Conservation (phyloP, 2,888 invertebrate species). For the Cryptosula pallasiana region DNA sequence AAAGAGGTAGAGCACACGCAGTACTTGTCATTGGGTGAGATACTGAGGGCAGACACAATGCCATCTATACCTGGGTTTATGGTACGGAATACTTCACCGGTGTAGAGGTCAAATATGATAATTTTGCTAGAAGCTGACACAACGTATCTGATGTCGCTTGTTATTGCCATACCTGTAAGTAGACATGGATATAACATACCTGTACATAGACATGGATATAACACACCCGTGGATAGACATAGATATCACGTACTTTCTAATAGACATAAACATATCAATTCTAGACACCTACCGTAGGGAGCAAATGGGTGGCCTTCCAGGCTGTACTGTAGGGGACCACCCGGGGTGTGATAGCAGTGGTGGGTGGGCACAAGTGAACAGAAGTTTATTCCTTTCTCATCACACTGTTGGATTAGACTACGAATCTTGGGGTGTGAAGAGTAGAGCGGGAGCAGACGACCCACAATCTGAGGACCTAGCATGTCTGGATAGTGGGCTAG, state of each 20-base stretch:
- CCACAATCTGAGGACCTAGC: slow-evolving; percentile 89
- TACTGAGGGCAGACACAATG: slow-evolving; percentile 86
- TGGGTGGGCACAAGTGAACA: slow-evolving; percentile 87
- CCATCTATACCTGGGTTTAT: slow-evolving; percentile 78
- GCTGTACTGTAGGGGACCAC: slow-evolving; percentile 95
- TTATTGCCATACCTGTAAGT: slow-evolving; percentile 39
- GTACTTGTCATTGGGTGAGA: slow-evolving; percentile 92
- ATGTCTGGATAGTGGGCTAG: slow-evolving; percentile 86
- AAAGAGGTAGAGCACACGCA: slow-evolving; percentile 93
- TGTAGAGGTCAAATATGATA: slow-evolving; percentile 93
- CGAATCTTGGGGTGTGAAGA: slow-evolving; percentile 75
- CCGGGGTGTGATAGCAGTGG: slow-evolving; percentile 96
- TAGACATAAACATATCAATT: no score
- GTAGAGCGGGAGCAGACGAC: slow-evolving; percentile 87
- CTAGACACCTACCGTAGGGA: slow-evolving; percentile 45
- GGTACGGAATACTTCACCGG: slow-evolving; percentile 88
- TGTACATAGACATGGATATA: no score
- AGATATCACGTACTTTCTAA: no score
- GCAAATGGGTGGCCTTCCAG: slow-evolving; percentile 97
- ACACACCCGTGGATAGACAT: no score
- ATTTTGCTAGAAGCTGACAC: slow-evolving; percentile 94
- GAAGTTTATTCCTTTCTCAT: slow-evolving; percentile 77
- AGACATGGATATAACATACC: background rate
- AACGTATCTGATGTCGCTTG: slow-evolving; percentile 62
- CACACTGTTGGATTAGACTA: slow-evolving; percentile 82